Conservation (phyloP, 2,113 vertebrate species). For the Hyaena hyaena region DNA sequence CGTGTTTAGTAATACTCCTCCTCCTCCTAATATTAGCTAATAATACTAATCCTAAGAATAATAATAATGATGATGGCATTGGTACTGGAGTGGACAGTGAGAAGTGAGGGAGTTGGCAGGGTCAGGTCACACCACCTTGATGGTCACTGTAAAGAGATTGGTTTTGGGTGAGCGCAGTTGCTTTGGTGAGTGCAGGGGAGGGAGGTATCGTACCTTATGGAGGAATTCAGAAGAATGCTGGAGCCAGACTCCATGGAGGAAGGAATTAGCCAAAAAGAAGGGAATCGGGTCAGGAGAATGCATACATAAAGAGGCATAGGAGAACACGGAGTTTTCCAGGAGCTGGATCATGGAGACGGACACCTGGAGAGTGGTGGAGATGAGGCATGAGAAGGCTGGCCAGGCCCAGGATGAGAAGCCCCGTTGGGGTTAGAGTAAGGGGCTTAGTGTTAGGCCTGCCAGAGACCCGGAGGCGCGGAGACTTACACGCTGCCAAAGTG, state of each 20-base stretch:
- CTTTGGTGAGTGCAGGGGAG: neutral
- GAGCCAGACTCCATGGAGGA: neutral
- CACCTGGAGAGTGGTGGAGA: neutral
- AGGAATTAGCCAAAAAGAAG: neutral
- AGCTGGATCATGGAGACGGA: neutral
- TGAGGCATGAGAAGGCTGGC: neutral
- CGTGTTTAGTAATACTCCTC: neutral
- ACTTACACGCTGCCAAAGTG: neutral
- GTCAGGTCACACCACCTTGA: neutral
- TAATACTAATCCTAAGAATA: neutral
- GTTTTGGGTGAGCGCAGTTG: neutral
- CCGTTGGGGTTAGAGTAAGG: neutral
- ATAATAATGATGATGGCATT: neutral
- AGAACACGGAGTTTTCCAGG: neutral
- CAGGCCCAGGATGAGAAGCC: neutral
- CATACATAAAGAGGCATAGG: neutral
- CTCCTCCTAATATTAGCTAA: neutral
- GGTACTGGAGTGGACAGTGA: neutral
- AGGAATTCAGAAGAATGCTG: neutral
- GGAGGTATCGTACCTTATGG: neutral
- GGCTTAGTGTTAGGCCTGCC: too few species aligned
- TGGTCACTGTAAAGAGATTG: neutral
- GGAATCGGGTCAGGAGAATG: neutral
- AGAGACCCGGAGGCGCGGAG: rapidly evolving
- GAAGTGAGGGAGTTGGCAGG: neutral